phyloP scores from a whole-genome alignment of 1,140 invertebrate genomes.

The Drosophila punjabiensis region DNA sequence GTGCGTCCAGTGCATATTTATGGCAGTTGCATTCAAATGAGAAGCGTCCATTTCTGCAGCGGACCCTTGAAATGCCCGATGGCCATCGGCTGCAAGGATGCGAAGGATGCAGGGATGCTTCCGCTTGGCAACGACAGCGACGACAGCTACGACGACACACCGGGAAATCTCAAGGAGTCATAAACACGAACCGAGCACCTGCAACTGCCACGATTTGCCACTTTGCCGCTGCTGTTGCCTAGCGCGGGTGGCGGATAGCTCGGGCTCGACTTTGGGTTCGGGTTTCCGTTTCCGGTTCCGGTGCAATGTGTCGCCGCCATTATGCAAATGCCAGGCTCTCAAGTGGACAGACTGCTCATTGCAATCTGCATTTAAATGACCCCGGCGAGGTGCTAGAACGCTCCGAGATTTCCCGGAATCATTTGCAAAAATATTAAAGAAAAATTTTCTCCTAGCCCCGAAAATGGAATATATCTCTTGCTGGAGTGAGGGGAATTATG shows the following conservation, averaged over 20 bases:
- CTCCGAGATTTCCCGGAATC: slow-evolving; percentile 69
- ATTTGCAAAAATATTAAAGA: slow-evolving; percentile 73
- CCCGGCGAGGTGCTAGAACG: slow-evolving; percentile 45
- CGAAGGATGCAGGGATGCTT: slow-evolving; percentile 36
- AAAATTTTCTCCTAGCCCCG: not conserved
- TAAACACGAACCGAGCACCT: slow-evolving; percentile 72
- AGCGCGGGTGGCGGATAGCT: not conserved
- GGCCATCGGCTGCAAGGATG: slow-evolving; percentile 33
- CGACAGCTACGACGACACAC: slow-evolving; percentile 40
- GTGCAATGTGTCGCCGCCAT: slow-evolving; percentile 79
- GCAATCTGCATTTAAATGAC: slow-evolving; percentile 84
- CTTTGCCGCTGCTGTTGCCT: slow-evolving; percentile 5
- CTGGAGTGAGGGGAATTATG: slow-evolving; percentile 36
- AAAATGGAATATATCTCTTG: slow-evolving; percentile 28
- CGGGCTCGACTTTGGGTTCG: slow-evolving; percentile 5
- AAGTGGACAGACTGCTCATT: slow-evolving; percentile 67
- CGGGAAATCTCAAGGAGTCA: slow-evolving; percentile 70
- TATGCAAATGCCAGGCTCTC: slow-evolving; percentile 70
- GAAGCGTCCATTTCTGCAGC: slow-evolving; percentile 37
- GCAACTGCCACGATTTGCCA: slow-evolving; percentile 39
- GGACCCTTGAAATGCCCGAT: slow-evolving; percentile 13
- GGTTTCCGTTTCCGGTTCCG: slow-evolving; percentile 74
- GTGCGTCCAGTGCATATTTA: slow-evolving; percentile 58
- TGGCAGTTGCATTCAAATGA: slow-evolving; percentile 69
- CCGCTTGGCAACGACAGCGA: slow-evolving; percentile 57